Evolutionary conservation across 2,113 vertebrate species (phyloP), one percentile per base, ranked within the genome.

Genomic region (Aramus guarauna): DNA sequence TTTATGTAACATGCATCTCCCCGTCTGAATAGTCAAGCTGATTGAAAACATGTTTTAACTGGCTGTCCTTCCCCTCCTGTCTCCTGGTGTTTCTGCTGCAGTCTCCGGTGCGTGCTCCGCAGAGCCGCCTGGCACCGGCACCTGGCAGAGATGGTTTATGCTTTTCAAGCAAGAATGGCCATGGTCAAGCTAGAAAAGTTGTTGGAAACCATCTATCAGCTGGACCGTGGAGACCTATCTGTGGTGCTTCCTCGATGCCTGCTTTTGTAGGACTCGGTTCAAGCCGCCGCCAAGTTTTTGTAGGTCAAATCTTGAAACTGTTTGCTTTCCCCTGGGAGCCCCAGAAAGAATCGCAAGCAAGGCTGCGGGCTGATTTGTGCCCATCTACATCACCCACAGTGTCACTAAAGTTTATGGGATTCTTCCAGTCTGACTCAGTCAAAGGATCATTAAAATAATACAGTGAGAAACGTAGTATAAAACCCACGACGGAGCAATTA

Each of bases 361-460:
- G 55, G 83, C 91, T 84, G 63, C 16, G 71, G 76, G 47, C 83
- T 91, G 84, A 15, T 85, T 20, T 74, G 91, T 94, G 91, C 95
- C 94, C 93, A 62, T 96, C 71, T 15, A 23, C 91, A 96, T 96
- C 84, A 83, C 84, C 91, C 91, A 45, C 69, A 8, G 84, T 79
- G 74, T 82, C 91, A 7, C 89, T 79, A 9, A 41, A 67, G 77
- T 95, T 96, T 96, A 90, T 91, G 92, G 92, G 81, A 96, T 96
- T 97, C 94, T 79, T 97, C 66, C 77, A 87, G 87, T 3, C 90
- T 96, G 96, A 97, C 81, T 97, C 96, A 97, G 96, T 48, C 92
- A 41, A 90, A 96, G 91, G 95, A 85, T 95, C 92, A 82, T 96
- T 97, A 92, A 97, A 97, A 96, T 94, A 94, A 94, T 87, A 87